phyloP scores from a whole-genome alignment of 1,140 invertebrate genomes.

The Cydia strobilella region DNA sequence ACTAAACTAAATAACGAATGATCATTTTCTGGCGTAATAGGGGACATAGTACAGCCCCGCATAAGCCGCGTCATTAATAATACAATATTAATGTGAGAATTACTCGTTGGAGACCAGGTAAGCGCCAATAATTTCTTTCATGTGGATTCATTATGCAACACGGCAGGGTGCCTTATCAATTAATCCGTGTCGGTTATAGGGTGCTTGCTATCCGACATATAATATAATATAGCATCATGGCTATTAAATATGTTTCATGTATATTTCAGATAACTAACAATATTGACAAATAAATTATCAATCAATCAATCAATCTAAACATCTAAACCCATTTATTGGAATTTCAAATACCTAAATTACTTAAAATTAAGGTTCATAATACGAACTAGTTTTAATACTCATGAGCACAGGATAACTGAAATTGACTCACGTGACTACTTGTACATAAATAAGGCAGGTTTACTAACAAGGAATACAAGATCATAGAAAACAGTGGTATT shows the following conservation, averaged over 20 bases:
- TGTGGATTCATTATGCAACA: slow-evolving; percentile 40
- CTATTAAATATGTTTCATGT: not conserved
- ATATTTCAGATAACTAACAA: too few relatives aligned
- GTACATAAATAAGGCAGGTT: too few relatives aligned
- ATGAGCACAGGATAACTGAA: too few relatives aligned
- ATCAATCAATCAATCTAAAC: too few relatives aligned
- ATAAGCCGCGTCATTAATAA: slow-evolving; percentile 40
- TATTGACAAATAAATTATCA: too few relatives aligned
- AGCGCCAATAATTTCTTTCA: slow-evolving; percentile 35
- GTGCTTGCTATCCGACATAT: not conserved
- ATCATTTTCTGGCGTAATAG: not conserved
- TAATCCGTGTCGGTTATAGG: slow-evolving; percentile 15
- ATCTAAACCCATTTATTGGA: not conserved
- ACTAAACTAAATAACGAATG: slow-evolving; percentile 9
- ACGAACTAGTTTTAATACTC: too few relatives aligned
- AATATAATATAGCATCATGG: slow-evolving; percentile 32
- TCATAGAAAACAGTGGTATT: too few relatives aligned
- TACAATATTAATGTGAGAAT: slow-evolving; percentile 39
- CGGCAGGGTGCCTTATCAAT: slow-evolving; percentile 33
- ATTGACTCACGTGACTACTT: too few relatives aligned
- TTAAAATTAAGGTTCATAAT: too few relatives aligned
- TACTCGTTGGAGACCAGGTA: slow-evolving; percentile 31
- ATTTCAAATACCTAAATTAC: too few relatives aligned
- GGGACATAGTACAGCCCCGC: slow-evolving; percentile 18
- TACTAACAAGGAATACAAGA: too few relatives aligned